Evolutionary conservation across 2,113 vertebrate genomes (phyloP).

Genomic region (Corvus cornix): DNA sequence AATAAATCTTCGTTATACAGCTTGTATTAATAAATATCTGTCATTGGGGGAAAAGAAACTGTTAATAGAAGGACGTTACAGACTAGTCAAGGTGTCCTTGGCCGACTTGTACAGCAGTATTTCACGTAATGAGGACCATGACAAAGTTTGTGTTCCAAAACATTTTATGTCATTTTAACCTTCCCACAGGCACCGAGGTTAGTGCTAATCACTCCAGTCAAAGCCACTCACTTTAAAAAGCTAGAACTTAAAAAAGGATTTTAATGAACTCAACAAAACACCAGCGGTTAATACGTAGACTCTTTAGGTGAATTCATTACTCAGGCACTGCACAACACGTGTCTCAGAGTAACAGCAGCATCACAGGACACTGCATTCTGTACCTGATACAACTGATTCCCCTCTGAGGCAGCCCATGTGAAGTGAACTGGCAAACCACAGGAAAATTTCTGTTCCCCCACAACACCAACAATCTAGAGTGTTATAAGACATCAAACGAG

Average conservation of each 20-base stretch:
- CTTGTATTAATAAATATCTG: constrained; percentile 36
- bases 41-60: neutral
- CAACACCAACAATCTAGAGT: neutral
- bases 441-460: neutral
- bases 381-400: neutral
- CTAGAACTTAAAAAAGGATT: neutral
- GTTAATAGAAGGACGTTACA: neutral
- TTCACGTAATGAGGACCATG: constrained; percentile 27
- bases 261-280: neutral
- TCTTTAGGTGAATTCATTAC: neutral
- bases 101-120: neutral
- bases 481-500: neutral
- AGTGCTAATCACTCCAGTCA: constrained; percentile 24
- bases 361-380: neutral
- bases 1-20: constrained; percentile 53
- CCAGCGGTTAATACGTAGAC: neutral
- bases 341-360: neutral
- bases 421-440: neutral
- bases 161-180: constrained; percentile 26
- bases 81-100: constrained; percentile 56
- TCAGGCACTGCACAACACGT: neutral
- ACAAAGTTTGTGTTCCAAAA: constrained; percentile 49
- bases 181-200: constrained; percentile 28
- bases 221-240: constrained; percentile 42
- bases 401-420: neutral